Base-by-base conservation (phyloP, 2,888 invertebrate species). In the Agrochola litura region DNA sequence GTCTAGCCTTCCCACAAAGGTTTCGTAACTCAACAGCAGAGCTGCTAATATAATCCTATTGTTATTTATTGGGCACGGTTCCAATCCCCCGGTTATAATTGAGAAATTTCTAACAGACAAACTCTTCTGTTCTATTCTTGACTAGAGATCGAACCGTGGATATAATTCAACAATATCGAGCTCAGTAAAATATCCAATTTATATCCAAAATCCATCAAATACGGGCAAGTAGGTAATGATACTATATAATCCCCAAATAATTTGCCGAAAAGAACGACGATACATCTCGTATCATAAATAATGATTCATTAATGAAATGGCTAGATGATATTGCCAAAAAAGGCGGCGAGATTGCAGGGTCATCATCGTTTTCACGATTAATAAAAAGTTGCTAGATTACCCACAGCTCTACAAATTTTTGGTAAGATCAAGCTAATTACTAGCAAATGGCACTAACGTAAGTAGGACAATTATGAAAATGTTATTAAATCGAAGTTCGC, bases 61-160 rank as follows among this genome's bases (percentile, higher is more conserved):
- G 77, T 76, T 73, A 70, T 78, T 80, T 82, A 82, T 82, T 82
- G 83, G 83, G 86, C 83, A 82, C 71, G 67, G 67, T 83, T 82
- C 82, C 79, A 79, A 87, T 73, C 64, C 75, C 75, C 63, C 66
- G 54, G 76, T 83, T 77, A 77, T 83, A 82, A 83, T 83, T 83
- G 78, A 74, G 86, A 85, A 77, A 66, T 82, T 77, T 77, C 73
- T 58, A 83, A 76, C 73, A 46, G 76, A 79, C 56, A 66, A 65
- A 72, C 67, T 83, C 65, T 80, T 82, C 54, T 83, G 76, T 73
- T 73, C 79, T 85, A 82, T 83, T 83, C 70, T 82, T 71, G 68
- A 76, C 61, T 63, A 68, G 9, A 75, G 63, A 81, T 84, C 61
- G 66, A 79, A 71, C 37, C 12, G 43, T 67, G 19, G 52, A 46